Base-by-base conservation (phyloP, 2,888 invertebrate species). In the Drosophila putrida region DNA sequence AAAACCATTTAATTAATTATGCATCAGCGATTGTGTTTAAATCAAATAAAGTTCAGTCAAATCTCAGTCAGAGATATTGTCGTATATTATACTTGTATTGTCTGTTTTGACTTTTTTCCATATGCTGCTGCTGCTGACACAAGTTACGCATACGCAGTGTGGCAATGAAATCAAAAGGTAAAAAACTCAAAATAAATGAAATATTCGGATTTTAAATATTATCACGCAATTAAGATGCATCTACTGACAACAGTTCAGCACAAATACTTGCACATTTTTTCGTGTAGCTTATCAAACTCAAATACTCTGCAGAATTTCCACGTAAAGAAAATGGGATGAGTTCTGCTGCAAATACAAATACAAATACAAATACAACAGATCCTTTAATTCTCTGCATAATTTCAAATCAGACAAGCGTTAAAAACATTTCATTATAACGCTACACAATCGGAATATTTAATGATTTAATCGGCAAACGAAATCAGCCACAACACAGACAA, bases 401-500 rank as follows among this genome's bases (percentile, higher is more conserved):
- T 84, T 89, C 90, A 85, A 90, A 91, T 91, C 91, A 91, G 90
- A 90, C 90, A 90, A 91, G 90, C 91, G 91, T 85, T 90, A 88
- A 90, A 91, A 90, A 90, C 90, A 91, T 91, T 91, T 91, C 91
- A 90, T 91, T 91, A 91, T 91, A 90, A 89, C 86, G 90, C 91
- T 90, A 90, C 91, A 91, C 91, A 90, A 91, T 91, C 90, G 81
- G 90, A 90, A 91, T 91, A 91, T 91, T 90, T 91, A 90, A 90
- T 91, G 90, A 90, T 90, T 91, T 90, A 90, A 90, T 90, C 90
- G 83, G 75, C 63, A 58, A 69, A 62, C 65, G 74, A 76, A 70
- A 86, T 80, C 90, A 79, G 77, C 63, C 63, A 66, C 69, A 72
- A 57, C 68, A 67, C 68, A 67, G 60, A 58, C 59, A 71, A 59